Conservation (phyloP, 1,140 invertebrate genomes). For the Steinernema khuongi region DNA sequence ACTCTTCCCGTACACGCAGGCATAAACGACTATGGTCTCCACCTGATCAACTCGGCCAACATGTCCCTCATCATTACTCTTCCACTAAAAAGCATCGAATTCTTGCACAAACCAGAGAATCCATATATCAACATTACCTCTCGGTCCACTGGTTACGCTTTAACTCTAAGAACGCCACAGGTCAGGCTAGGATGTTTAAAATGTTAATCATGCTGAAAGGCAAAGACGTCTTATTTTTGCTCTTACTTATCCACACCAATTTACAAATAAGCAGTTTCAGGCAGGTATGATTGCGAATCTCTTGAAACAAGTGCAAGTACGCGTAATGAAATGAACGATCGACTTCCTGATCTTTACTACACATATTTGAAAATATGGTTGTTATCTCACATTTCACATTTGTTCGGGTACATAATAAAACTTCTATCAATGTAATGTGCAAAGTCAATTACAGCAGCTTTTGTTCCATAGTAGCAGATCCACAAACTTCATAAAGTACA, state of each 20-base stretch:
- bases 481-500: too few relatives aligned
- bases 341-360: too few relatives aligned
- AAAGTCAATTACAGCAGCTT: too few relatives aligned
- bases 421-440: too few relatives aligned
- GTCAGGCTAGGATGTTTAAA: background rate
- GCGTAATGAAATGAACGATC: background rate
- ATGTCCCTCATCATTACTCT: background rate
- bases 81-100: background rate
- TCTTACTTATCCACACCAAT: too few relatives aligned
- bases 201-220: too few relatives aligned
- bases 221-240: too few relatives aligned
- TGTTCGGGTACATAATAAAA: too few relatives aligned
- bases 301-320: constrained; percentile 6
- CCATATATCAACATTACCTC: background rate
- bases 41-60: constrained; percentile 5
- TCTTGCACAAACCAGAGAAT: background rate
- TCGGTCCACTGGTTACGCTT: background rate
- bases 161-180: background rate
- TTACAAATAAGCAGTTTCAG: background rate
- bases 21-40: background rate
- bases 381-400: too few relatives aligned
- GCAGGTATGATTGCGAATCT: background rate
- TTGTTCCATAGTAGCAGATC: too few relatives aligned
- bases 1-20: background rate
- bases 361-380: too few relatives aligned